Percentiles rank a stretch among this genome's conserved stretches.
phyloP scores from a whole-genome alignment of 2,888 invertebrate species.

The Apamea epomidion region DNA sequence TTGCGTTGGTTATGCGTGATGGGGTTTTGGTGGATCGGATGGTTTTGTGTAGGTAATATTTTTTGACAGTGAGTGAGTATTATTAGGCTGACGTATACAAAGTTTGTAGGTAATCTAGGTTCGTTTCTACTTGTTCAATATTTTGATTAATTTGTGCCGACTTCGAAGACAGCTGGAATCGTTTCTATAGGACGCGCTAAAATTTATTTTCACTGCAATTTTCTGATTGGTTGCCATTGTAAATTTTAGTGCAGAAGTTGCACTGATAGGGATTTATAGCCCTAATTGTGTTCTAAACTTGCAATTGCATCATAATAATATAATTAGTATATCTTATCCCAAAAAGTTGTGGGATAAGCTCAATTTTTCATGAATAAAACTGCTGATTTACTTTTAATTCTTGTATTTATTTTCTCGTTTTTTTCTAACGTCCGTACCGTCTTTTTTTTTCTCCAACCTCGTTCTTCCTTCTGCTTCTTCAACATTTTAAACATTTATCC shows the following conservation, averaged over 20 bases:
- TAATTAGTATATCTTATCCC: too few relatives aligned
- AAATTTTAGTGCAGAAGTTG: not conserved
- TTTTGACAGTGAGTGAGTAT: constrained; percentile 13
- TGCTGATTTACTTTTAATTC: too few relatives aligned
- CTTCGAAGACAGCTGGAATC: not conserved
- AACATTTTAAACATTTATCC: too few relatives aligned
- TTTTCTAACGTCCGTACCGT: too few relatives aligned
- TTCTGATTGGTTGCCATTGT: not conserved
- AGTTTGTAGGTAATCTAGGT: not conserved
- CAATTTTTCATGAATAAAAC: too few relatives aligned
- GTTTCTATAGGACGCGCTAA: not conserved
- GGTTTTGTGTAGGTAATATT: constrained; percentile 13
- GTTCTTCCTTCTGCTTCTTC: too few relatives aligned
- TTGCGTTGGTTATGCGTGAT: constrained; percentile 9
- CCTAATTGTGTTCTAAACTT: not conserved
- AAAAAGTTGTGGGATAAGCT: too few relatives aligned
- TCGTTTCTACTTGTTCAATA: accelerated
- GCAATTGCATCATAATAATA: not conserved
- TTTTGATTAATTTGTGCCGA: not conserved
- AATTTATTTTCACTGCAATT: not conserved
- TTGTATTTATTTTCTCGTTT: too few relatives aligned
- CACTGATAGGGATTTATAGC: not conserved
- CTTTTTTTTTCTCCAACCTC: too few relatives aligned
- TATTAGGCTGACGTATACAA: not conserved
- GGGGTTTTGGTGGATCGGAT: constrained; percentile 12